Base-by-base conservation (phyloP, 1,140 invertebrate genomes). In the Episyrphus balteatus region DNA sequence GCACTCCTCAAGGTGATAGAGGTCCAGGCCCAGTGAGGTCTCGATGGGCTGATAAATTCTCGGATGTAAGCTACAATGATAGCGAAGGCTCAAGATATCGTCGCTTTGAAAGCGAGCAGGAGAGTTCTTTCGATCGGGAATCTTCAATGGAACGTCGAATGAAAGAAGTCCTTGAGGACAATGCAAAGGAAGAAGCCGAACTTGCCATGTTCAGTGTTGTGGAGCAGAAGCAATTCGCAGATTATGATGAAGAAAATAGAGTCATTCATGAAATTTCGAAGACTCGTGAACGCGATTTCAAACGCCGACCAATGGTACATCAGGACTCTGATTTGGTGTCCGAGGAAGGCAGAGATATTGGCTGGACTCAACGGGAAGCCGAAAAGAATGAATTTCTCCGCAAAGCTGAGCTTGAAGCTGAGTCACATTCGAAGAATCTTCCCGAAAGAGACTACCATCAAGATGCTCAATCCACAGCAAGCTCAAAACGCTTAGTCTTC, bases 401-500 rank as follows among this genome's bases (percentile, higher is more conserved):
- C n/a, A 62, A 64, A 37, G 65, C 60, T 1, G 65, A 67, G 40
- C 7, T 58, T 18, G 63, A 66, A 40, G 60, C 63, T 0, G 63
- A 66, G 40, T 52, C 57, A 2, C 57, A 60, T 19, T 62, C 54
- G 39, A 58, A 58, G 26, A 66, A 66, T 36, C 62, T 61, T 37
- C 56, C 61, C 8, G 53, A 55, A 12, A 51, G 50, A 19, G 43
- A 13, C 0, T 13, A 44, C 12, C 46, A 51, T 38, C 62, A 64
- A 48, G 65, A 68, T 34, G 61, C 61, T 3, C 65, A 68, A n/a
- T 68, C 65, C 0, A 66, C 62, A 1, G 65, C 60, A 11, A 67
- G 68, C 36, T 70, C 65, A 1, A 62, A 64, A 14, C 65, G 64
- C 46, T 81, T 80, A 0, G 81, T 86, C 1, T 77, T 88, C 50